phyloP scores from a whole-genome alignment of 2,888 invertebrate species.

The Aethes cnicana region DNA sequence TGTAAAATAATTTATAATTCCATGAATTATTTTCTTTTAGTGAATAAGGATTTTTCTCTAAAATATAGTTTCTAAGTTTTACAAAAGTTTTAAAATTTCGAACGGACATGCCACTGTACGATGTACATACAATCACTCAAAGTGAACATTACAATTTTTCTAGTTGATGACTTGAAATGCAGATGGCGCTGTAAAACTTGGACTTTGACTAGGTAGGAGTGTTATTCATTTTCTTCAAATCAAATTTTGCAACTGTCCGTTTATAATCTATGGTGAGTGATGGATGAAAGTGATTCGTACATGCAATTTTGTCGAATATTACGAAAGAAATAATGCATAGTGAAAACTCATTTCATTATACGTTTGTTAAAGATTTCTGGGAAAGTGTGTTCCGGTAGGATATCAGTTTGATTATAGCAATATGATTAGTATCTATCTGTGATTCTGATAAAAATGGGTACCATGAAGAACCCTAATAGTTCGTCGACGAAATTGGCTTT shows the following conservation, averaged over 20 bases:
- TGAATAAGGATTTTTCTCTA: no score
- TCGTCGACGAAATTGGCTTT: slow-evolving; percentile 76
- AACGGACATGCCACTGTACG: no score
- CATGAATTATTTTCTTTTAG: no score
- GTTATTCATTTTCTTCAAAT: no score
- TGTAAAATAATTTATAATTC: no score
- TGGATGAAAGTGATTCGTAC: slow-evolving; percentile 26
- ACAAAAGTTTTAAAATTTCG: no score
- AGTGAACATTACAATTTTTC: no score
- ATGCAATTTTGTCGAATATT: slow-evolving; percentile 74
- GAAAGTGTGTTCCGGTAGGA: slow-evolving; percentile 74
- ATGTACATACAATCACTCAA: no score
- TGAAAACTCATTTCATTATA: slow-evolving; percentile 68
- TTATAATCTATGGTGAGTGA: slow-evolving; percentile 26
- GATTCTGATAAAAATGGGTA: slow-evolving; percentile 74
- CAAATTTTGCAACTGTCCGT: neutral
- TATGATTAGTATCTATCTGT: slow-evolving; percentile 72
- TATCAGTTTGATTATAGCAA: slow-evolving; percentile 58
- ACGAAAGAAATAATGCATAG: slow-evolving; percentile 78
- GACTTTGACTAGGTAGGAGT: no score
- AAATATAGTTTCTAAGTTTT: no score
- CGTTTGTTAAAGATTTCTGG: slow-evolving; percentile 74
- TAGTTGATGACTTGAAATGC: no score
- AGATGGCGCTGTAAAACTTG: no score
- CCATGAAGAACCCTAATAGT: slow-evolving; percentile 78